Evolutionary conservation across 2,888 invertebrate genomes (phyloP).

Genomic region (Cheilosia variabilis): DNA sequence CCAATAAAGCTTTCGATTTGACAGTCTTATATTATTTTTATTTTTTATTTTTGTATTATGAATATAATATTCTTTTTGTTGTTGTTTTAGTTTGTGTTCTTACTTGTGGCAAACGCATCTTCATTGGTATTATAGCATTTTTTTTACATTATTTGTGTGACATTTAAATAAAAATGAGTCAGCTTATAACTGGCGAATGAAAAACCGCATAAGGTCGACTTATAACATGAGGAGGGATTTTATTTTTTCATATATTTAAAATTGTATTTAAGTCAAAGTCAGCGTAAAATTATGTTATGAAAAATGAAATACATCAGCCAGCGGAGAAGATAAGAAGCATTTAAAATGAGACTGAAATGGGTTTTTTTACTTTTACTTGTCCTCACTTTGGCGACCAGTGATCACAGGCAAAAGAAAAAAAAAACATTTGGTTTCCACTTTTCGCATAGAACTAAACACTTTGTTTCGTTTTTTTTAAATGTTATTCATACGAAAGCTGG

Average conservation of each 20-base stretch:
- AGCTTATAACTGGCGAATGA: conserved; percentile 64
- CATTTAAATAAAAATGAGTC: conserved; percentile 24
- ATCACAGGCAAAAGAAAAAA: too few relatives aligned
- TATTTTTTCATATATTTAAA: conserved; percentile 1
- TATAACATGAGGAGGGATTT: conserved; percentile 55
- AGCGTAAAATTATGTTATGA: background rate
- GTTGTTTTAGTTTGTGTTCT: conserved; percentile 16
- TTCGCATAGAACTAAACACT: too few relatives aligned
- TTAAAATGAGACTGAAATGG: too few relatives aligned
- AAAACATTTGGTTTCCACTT: too few relatives aligned
- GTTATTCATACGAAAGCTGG: too few relatives aligned
- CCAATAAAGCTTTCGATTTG: conserved; percentile 74
- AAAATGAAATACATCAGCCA: background rate
- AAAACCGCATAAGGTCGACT: conserved; percentile 75
- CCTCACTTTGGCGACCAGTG: too few relatives aligned
- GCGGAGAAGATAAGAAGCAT: conserved; percentile 4
- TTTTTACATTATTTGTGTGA: conserved; percentile 12
- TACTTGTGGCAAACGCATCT: conserved; percentile 53
- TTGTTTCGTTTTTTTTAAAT: too few relatives aligned
- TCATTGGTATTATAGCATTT: conserved; percentile 18
- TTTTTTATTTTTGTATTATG: conserved; percentile 30
- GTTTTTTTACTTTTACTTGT: too few relatives aligned
- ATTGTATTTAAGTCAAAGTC: background rate
- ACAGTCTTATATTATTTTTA: conserved; percentile 68
- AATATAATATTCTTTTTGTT: conserved; percentile 32